These are phyloP conservation scores for Papilio machaon DNA, from an alignment of 1,140 invertebrate genomes.

Conservation along the genomic window DNA sequence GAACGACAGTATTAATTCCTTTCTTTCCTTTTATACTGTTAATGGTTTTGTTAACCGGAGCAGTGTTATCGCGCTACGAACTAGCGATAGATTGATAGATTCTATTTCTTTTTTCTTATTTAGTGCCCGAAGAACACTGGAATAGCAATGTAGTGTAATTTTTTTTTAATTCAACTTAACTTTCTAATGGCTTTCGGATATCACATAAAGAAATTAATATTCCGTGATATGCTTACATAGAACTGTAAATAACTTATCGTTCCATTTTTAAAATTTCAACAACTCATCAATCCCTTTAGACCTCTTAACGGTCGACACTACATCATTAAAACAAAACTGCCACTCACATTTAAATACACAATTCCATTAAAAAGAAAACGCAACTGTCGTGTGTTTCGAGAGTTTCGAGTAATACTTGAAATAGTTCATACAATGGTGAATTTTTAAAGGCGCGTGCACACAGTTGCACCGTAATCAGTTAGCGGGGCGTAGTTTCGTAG, in stretches of 20 bases:
- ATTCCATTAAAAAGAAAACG: constrained; percentile 37
- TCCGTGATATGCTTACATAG: too few species aligned
- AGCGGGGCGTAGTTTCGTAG: constrained; percentile 49
- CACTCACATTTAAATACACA: constrained; percentile 26
- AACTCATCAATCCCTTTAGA: background rate
- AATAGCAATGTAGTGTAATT: background rate
- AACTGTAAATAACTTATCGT: background rate
- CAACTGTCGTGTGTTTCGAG: constrained; percentile 31
- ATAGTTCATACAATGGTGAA: constrained; percentile 30
- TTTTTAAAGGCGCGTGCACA: constrained; percentile 28
- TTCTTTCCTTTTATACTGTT: constrained; percentile 33
- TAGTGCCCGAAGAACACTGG: background rate
- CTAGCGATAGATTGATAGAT: constrained; percentile 18
- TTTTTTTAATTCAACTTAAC: background rate
- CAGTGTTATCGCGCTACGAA: background rate
- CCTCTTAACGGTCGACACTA: constrained; percentile 1
- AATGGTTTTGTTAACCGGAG: constrained; percentile 34
- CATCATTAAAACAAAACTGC: constrained; percentile 32
- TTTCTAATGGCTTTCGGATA: too few species aligned
- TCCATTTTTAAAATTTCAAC: background rate
- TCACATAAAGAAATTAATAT: too few species aligned
- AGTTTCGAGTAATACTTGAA: constrained; percentile 33
- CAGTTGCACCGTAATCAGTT: constrained; percentile 46
- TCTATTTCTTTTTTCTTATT: background rate
- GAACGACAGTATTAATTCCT: constrained; percentile 29